phyloP scores from a whole-genome alignment of 2,797 vertebrate species.

The Oreortyx pictus region DNA sequence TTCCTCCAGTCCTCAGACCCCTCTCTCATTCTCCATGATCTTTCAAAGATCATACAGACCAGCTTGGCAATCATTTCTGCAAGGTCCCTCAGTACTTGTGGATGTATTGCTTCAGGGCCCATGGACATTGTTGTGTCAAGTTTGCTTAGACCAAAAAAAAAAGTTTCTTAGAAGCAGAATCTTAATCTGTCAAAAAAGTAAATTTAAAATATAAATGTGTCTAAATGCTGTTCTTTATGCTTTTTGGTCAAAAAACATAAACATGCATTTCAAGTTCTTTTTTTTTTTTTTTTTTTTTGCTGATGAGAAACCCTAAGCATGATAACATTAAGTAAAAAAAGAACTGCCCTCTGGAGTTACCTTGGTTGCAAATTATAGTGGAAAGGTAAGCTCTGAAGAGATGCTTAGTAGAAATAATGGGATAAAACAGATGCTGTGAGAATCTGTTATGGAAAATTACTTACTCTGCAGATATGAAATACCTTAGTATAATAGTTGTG shows the following conservation, averaged over 20 bases:
- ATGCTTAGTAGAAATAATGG: background rate
- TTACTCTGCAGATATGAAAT: background rate
- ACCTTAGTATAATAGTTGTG: background rate
- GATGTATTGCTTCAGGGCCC: background rate
- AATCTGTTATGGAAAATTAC: slow-evolving; percentile 29
- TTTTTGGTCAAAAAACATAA: background rate
- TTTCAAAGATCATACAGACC: background rate
- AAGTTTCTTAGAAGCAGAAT: background rate
- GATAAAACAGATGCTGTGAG: slow-evolving; percentile 13
- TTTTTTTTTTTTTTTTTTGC: slow-evolving; percentile 1
- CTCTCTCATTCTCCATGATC: background rate
- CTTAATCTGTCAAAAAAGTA: background rate
- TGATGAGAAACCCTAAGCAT: background rate
- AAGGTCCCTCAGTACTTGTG: background rate
- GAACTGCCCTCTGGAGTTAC: background rate
- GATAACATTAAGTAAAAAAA: background rate
- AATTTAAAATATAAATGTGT: background rate
- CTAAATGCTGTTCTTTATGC: background rate
- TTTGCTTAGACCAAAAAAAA: background rate
- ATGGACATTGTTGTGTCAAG: background rate
- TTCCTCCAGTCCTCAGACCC: background rate
- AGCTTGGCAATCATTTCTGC: background rate
- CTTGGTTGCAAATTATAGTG: slow-evolving; percentile 32
- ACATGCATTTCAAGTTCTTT: background rate
- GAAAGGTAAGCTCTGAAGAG: slow-evolving; percentile 33